These are phyloP conservation scores for Napeogenes sylphis DNA, from an alignment of 2,888 invertebrate species.

Conservation along the genomic window DNA sequence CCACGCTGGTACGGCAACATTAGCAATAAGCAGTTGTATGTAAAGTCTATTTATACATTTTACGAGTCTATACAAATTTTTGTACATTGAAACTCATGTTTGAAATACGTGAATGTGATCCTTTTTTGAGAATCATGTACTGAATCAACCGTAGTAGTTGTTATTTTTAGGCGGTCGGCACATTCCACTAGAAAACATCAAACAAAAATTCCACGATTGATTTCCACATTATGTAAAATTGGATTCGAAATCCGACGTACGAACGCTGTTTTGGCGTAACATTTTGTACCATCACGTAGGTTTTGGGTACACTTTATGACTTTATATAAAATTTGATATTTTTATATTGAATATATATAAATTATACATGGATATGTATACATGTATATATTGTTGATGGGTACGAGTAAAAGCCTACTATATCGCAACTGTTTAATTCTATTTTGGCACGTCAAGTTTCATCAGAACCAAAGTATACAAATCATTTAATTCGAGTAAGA, in stretches of 20 bases:
- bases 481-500: conserved; percentile 76
- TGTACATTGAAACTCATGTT: conserved; percentile 73
- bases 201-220: conserved; percentile 72
- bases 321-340: conserved; percentile 78
- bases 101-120: conserved; percentile 69
- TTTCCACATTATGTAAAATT: conserved; percentile 71
- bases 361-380: conserved; percentile 78
- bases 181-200: conserved; percentile 75
- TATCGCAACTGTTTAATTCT: conserved; percentile 78
- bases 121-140: conserved; percentile 77
- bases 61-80: conserved; percentile 77
- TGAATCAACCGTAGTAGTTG: conserved; percentile 72
- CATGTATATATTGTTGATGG: conserved; percentile 78
- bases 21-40: conserved; percentile 77
- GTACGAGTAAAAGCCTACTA: conserved; percentile 75
- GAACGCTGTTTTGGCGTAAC: conserved; percentile 71
- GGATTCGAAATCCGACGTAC: conserved; percentile 71
- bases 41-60: conserved; percentile 77
- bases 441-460: conserved; percentile 77
- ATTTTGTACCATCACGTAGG: conserved; percentile 77
- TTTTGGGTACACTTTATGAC: conserved; percentile 79
- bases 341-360: conserved; percentile 78
- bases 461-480: conserved; percentile 78
- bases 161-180: conserved; percentile 72
- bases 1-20: conserved; percentile 46